Conservation (phyloP, 2,888 invertebrate species). For the Sinotaia quadrata region DNA sequence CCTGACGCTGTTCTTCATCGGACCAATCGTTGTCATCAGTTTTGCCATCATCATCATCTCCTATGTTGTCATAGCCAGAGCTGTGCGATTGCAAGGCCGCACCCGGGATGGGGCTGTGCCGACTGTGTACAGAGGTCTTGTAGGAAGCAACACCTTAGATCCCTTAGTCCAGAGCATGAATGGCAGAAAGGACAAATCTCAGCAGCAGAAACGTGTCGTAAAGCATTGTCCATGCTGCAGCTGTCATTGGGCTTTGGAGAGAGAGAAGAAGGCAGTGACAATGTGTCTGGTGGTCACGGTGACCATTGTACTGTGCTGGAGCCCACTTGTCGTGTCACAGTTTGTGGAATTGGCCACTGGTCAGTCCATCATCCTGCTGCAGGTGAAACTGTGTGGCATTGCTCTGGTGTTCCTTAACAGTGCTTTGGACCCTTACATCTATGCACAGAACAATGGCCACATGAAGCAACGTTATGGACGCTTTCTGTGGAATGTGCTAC, state of each 20-base stretch:
- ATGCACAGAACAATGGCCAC: constrained; percentile 54
- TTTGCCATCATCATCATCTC: constrained; percentile 48
- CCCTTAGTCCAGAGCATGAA: not conserved
- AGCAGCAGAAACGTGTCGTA: not conserved
- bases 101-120: too few relatives aligned
- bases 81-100: constrained; percentile 46
- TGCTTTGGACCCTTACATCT: constrained; percentile 60
- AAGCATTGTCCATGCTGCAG: constrained; percentile 38
- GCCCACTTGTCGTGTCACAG: constrained; percentile 57
- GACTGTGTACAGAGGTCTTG: too few relatives aligned
- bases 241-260: constrained; percentile 45
- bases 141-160: too few relatives aligned
- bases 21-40: constrained; percentile 51
- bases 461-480: constrained; percentile 49
- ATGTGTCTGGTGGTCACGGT: constrained; percentile 59
- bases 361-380: constrained; percentile 59
- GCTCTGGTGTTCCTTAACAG: constrained; percentile 63
- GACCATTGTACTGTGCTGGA: constrained; percentile 59
- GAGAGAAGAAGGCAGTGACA: constrained; percentile 55
- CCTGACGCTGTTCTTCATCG: constrained; percentile 58
- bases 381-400: constrained; percentile 63
- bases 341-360: constrained; percentile 53
- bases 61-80: constrained; percentile 52
- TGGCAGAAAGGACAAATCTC: not conserved
- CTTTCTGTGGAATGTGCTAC: constrained; percentile 36